phyloP scores from a whole-genome alignment of 2,888 invertebrate genomes.

The Ophioninae sp. region DNA sequence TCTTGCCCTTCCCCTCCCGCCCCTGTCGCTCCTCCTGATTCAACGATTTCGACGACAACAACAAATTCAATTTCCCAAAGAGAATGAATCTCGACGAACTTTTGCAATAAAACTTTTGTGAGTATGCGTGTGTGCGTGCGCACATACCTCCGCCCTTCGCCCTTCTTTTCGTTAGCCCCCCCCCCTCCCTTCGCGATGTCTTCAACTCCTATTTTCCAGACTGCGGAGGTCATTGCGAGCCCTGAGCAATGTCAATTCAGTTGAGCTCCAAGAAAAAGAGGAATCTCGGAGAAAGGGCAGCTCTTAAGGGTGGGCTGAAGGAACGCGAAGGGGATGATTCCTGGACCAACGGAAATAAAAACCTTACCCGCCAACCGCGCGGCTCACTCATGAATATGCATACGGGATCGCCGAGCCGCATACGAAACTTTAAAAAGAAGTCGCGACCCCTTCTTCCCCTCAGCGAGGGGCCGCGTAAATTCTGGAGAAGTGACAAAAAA shows the following conservation, averaged over 20 bases:
- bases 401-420: constrained; percentile 40
- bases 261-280: background rate
- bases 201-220: constrained; percentile 15
- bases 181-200: constrained; percentile 12
- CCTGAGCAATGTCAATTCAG: constrained; percentile 40
- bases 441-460: constrained; percentile 6
- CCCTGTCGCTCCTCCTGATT: background rate
- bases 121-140: background rate
- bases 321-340: constrained; percentile 33
- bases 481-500: constrained; percentile 49
- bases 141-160: background rate
- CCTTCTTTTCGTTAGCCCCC: background rate
- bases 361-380: constrained; percentile 3
- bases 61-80: constrained; percentile 48
- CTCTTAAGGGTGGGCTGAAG: constrained; percentile 17
- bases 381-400: constrained; percentile 58
- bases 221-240: background rate
- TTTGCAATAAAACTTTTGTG: constrained; percentile 40
- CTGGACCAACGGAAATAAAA: constrained; percentile 11
- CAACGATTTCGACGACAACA: background rate
- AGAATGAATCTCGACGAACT: constrained; percentile 42
- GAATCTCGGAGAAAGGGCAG: background rate
- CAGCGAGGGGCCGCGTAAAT: constrained; percentile 36
- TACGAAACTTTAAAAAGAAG: constrained; percentile 55
- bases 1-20: background rate